Percentiles rank a stretch among this genome's conserved stretches.
Conservation (phyloP, 2,113 vertebrate species). For the Larimichthys crocea region DNA sequence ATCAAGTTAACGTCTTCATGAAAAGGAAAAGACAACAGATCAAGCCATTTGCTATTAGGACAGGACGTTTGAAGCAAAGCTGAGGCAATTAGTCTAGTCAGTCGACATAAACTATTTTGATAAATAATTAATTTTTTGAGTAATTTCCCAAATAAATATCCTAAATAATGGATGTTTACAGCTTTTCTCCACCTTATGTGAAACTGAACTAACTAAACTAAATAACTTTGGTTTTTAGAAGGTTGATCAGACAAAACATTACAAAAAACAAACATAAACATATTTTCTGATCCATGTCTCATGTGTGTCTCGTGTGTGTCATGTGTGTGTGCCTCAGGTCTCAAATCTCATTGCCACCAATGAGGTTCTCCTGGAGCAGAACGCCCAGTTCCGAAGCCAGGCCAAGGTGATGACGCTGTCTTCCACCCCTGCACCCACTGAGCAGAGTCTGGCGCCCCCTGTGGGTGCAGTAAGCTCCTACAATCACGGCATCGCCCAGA, state of each 20-base stretch:
- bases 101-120: too few relatives aligned
- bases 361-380: slow-evolving; percentile 97
- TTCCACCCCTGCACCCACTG: slow-evolving; percentile 89
- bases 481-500: slow-evolving; percentile 98
- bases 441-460: slow-evolving; percentile 91
- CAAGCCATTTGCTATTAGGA: too few relatives aligned
- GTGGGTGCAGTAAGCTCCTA: slow-evolving; percentile 94
- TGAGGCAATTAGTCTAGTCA: background rate
- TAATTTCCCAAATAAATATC: too few relatives aligned
- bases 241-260: too few relatives aligned
- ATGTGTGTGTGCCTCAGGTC: slow-evolving; percentile 85
- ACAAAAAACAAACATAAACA: too few relatives aligned
- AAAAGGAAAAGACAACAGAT: too few relatives aligned
- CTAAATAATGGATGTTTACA: background rate
- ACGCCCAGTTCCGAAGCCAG: slow-evolving; percentile 96
- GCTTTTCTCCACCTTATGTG: background rate
- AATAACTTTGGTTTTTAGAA: too few relatives aligned
- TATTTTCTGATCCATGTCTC: too few relatives aligned
- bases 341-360: slow-evolving; percentile 95
- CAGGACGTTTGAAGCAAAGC: background rate
- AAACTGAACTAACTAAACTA: too few relatives aligned
- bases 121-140: too few relatives aligned
- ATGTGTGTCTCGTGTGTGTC: too few relatives aligned
- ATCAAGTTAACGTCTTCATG: background rate
- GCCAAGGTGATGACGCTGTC: slow-evolving; percentile 96